Conservation (phyloP, 2,888 invertebrate species). For the Cerastis leucographa region DNA sequence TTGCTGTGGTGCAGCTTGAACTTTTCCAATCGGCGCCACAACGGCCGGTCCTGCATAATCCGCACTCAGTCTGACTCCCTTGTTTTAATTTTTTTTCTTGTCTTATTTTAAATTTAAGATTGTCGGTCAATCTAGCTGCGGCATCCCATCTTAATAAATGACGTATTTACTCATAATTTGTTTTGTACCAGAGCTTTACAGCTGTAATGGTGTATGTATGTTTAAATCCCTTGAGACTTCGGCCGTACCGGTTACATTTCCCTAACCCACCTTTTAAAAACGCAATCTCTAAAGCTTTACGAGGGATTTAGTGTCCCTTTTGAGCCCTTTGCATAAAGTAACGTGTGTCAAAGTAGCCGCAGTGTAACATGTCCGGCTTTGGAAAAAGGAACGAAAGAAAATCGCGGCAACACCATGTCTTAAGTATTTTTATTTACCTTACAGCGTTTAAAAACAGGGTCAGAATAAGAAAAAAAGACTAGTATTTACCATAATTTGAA, state of each 20-base stretch:
- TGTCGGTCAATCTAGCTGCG: too few species aligned
- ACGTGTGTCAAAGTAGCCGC: slow-evolving; percentile 40
- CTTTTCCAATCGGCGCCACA: neutral
- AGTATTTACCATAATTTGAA: too few species aligned
- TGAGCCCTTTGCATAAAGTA: slow-evolving; percentile 34
- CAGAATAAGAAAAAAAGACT: neutral
- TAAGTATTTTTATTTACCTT: neutral
- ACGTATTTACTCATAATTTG: neutral
- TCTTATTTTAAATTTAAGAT: too few species aligned
- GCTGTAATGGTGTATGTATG: slow-evolving; percentile 2
- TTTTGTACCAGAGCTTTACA: neutral
- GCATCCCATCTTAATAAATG: neutral
- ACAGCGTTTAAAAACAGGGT: neutral
- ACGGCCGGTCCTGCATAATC: neutral
- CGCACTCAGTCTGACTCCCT: neutral
- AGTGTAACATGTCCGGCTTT: slow-evolving; percentile 17
- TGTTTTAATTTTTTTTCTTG: too few species aligned
- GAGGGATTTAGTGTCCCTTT: slow-evolving; percentile 43
- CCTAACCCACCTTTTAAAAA: slow-evolving; percentile 57
- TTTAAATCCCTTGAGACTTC: slow-evolving; percentile 25
- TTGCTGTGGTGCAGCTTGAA: neutral
- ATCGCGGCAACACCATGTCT: neutral
- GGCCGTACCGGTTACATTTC: slow-evolving; percentile 35
- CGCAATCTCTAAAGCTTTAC: slow-evolving; percentile 56
- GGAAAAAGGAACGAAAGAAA: neutral